Evolutionary conservation across 2,888 invertebrate genomes (phyloP), one percentile per base, ranked within the genome.

Genomic region (Clunio marinus): DNA sequence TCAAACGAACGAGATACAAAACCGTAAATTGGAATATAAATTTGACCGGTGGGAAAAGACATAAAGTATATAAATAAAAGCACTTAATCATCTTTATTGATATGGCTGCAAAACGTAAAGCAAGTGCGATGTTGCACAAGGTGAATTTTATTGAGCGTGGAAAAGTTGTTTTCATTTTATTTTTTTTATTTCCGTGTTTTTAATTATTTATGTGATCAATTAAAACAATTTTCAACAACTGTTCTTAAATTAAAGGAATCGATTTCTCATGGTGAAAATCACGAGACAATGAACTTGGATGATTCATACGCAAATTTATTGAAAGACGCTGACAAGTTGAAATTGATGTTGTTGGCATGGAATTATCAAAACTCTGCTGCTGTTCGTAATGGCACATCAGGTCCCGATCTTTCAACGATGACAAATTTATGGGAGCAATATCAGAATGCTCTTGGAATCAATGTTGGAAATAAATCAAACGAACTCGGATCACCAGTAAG

Each of bases 401-500:
- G 77, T 20, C 78, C 78, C 2, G 79, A 77, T 71, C 73, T 78
- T 55, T 76, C 78, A 20, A 77, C 79, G 24, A 80, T 91, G 83
- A 89, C 90, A 1, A 89, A 89, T 35, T 81, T 91, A n/a, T 92
- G 91, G 91, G 89, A 91, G 3, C 89, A 90, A 70, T 91, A 91
- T 78, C 88, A 89, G 79, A 87, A 87, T 73, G 89, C 91, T 1
- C 80, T 91, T 74, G 66, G 66, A 22, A 55, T 66, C 8, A 55
- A 20, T 35, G 45, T 41, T 13, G 27, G 13, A 10, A 72, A 77
- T 77, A 37, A 35, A 13, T 22, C 15, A 37, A 28, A 13, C 32
- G 65, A 8, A n/a, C 1, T 25, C 8, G 45, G 20, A 15, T 63
- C 58, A 20, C 68, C 58, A 0, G 62, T 57, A 28, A 69, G 65